These are phyloP conservation scores for Artemisiospiza belli DNA, from an alignment of 2,113 vertebrate genomes.

Conservation along the genomic window DNA sequence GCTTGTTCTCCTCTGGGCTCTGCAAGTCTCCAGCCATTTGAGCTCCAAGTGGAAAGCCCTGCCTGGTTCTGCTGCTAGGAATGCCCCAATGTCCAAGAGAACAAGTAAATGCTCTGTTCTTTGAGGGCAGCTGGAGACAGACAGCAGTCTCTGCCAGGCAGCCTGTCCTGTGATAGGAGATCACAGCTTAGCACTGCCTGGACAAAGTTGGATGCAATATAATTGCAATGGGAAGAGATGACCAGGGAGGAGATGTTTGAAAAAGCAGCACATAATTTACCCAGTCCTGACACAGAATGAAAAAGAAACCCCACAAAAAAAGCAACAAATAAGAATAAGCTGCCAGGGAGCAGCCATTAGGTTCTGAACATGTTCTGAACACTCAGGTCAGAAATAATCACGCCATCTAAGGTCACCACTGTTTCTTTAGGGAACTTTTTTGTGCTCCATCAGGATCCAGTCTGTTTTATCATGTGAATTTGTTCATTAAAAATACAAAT, in stretches of 20 bases:
- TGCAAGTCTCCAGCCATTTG: neutral
- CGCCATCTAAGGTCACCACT: neutral
- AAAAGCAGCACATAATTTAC: neutral
- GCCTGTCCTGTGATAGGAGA: neutral
- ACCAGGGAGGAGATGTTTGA: neutral
- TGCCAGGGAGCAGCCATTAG: neutral
- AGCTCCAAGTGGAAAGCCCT: neutral
- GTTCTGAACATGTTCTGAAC: neutral
- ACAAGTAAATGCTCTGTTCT: neutral
- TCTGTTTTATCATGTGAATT: neutral
- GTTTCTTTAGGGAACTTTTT: neutral
- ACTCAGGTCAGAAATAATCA: neutral
- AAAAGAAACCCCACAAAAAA: neutral
- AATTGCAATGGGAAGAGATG: neutral
- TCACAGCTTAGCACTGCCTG: neutral
- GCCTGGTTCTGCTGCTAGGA: neutral
- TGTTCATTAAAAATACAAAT: neutral
- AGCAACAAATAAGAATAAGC: neutral
- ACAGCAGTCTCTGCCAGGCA: neutral
- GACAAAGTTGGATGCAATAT: neutral
- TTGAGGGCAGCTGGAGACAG: neutral
- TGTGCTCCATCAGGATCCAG: neutral
- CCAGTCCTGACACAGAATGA: neutral
- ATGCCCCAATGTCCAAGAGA: neutral
- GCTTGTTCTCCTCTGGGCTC: neutral